Evolutionary conservation across 1,140 invertebrate species (phyloP), one percentile per base, ranked within the genome.

Genomic region (Panagrolaimus sp.): DNA sequence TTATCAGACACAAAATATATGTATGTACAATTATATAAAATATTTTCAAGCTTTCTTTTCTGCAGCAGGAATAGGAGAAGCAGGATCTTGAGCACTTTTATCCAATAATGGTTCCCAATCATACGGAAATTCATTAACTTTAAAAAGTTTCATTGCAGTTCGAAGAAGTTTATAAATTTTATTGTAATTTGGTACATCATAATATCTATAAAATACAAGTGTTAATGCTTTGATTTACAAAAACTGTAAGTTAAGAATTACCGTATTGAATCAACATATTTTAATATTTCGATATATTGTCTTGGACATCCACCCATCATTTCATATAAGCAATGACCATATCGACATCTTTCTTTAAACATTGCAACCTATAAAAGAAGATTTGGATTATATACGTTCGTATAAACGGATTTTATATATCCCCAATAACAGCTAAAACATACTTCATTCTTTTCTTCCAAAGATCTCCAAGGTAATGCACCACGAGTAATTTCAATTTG

Each of bases 401-500:
- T n/a, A n/a, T n/a, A n/a, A 8, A 16, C 14, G 42, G 25, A 42
- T 43, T 62, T 13, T 63, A 42, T 46, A 45, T 11, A 23, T 38
- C 31, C 7, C 31, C 31, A 38, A 70, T 44, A n/a, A 13, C 66
- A 46, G 31, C 38, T 67, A n/a, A 44, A 3, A 20, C 11, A 27
- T 14, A 72, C 69, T 16, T 66, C 45, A 20, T 74, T 48, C 13
- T 25, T 65, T 13, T 62, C 48, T 20, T 78, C 65, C 5, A 67
- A 23, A 14, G 48, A 63, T n/a, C 74, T 20, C 73, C 73, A 74
- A 13, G 73, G 73, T 13, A 74, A 68, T 13, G 46, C 70, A 42
- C 75, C 73, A n/a, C 74, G 45, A n/a, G 74, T 78, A 25, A 71
- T 44, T 31, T 74, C 73, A 20, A 74, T 70, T 45, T 73, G 63